Evolutionary conservation across 2,113 vertebrate species (phyloP), one percentile per base, ranked within the genome.

Genomic region (Eonycteris spelaea): DNA sequence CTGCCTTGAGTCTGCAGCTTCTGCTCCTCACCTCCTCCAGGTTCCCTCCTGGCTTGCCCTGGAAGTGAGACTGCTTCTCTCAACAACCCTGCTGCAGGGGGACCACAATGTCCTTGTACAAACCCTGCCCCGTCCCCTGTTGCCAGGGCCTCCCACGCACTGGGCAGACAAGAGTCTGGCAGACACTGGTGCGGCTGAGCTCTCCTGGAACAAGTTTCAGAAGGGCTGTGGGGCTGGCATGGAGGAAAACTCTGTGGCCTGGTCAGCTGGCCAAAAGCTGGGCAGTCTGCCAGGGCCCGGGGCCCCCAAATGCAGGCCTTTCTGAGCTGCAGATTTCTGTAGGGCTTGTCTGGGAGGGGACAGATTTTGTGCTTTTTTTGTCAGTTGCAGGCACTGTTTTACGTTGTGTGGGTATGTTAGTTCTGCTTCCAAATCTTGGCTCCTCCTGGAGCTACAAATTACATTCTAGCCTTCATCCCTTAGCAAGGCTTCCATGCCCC

Each of bases 371-470:
- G 48, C n/a, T 74, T 57, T 7, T 57, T 48, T 19, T 24, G 83
- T 77, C 78, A 33, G 45, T n/a, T 33, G 28, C 63, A 71, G 38
- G 15, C 68, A 75, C 22, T 9, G 51, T 30, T 84, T 86, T 77
- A 45, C 11, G 0, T 79, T 8, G 12, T 13, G 6, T 14, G n/a
- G 38, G 48, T 38, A 38, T 35, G 71, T 82, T 51, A 51, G 77
- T 87, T 89, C 88, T 94, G 88, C 48, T 95, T 96, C 77, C 67
- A 93, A 90, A 80, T 48, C 84, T 77, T 30, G 59, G 74, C 92
- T 90, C 65, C 95, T 96, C 85, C 96, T 38, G 40, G 59, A 91
- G 80, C 93, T 94, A 68, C 75, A 93, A 68, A 97, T 85, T 70
- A 88, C 10, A 90, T 67, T 61, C 33, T 16, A 65, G 68, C 75